phyloP scores from a whole-genome alignment of 2,797 vertebrate species.

The Spea hammondii region DNA sequence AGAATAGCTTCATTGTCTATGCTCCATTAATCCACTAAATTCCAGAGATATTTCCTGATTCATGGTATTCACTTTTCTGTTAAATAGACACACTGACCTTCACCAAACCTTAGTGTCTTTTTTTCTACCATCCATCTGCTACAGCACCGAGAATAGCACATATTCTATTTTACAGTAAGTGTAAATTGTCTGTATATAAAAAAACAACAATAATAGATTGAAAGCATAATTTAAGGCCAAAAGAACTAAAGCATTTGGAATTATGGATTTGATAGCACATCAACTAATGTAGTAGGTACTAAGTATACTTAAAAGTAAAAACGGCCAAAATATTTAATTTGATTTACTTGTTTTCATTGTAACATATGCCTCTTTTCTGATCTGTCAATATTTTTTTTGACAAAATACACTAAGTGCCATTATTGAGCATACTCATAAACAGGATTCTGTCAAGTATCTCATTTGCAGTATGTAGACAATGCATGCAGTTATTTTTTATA shows the following conservation, averaged over 20 bases:
- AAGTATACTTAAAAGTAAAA: too few species aligned
- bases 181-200: constrained; percentile 3
- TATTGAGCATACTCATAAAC: too few species aligned
- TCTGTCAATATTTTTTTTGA: too few species aligned
- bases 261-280: neutral
- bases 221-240: neutral
- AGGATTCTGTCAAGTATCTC: too few species aligned
- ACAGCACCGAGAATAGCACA: constrained; percentile 21
- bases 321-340: too few species aligned
- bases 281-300: too few species aligned
- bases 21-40: constrained; percentile 47
- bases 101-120: constrained; percentile 29
- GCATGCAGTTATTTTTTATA: too few species aligned
- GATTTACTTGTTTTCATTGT: too few species aligned
- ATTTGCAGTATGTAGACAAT: too few species aligned
- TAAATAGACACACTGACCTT: constrained; percentile 46
- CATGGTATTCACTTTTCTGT: constrained; percentile 41
- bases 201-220: neutral
- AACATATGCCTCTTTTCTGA: too few species aligned
- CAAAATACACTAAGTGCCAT: too few species aligned
- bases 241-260: neutral
- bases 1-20: constrained; percentile 48
- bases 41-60: constrained; percentile 44
- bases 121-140: constrained; percentile 32
- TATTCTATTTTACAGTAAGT: constrained; percentile 10